These are phyloP conservation scores for Lota lota DNA, from an alignment of 2,113 vertebrate species.

Conservation along the genomic window DNA sequence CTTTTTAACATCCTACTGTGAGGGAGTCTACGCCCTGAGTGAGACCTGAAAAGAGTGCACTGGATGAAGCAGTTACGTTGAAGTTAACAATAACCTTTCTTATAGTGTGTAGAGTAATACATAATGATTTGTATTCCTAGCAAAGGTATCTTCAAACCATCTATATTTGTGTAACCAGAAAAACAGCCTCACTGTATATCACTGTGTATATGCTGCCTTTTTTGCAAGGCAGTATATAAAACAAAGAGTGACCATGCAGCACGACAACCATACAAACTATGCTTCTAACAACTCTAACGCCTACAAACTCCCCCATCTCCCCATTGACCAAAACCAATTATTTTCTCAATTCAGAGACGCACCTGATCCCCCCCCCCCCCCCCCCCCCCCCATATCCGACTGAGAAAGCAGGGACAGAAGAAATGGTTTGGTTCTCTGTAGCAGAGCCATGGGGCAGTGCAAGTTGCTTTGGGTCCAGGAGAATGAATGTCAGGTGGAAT, in stretches of 20 bases:
- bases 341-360: slow-evolving; percentile 55
- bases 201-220: too few relatives aligned
- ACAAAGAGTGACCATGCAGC: slow-evolving; percentile 53
- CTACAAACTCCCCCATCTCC: slow-evolving; percentile 41
- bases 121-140: too few relatives aligned
- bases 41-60: too few relatives aligned
- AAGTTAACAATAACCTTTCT: too few relatives aligned
- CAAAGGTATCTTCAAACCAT: too few relatives aligned
- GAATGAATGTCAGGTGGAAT: slow-evolving; percentile 24
- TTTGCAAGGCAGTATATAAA: slow-evolving; percentile 30
- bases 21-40: neutral
- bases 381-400: slow-evolving; percentile 22
- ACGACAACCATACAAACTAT: slow-evolving; percentile 49
- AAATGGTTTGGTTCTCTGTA: slow-evolving; percentile 19
- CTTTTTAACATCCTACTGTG: neutral
- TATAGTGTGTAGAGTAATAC: too few relatives aligned
- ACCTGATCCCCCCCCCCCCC: slow-evolving; percentile 43
- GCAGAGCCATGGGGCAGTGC: slow-evolving; percentile 31
- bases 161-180: too few relatives aligned
- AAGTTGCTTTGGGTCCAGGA: slow-evolving; percentile 26
- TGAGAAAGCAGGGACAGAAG: slow-evolving; percentile 22
- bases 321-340: slow-evolving; percentile 62
- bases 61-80: too few relatives aligned
- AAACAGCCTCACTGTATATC: too few relatives aligned
- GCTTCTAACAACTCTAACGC: slow-evolving; percentile 41